phyloP scores from a whole-genome alignment of 1,140 invertebrate genomes.

The Armadillidium nasatum region DNA sequence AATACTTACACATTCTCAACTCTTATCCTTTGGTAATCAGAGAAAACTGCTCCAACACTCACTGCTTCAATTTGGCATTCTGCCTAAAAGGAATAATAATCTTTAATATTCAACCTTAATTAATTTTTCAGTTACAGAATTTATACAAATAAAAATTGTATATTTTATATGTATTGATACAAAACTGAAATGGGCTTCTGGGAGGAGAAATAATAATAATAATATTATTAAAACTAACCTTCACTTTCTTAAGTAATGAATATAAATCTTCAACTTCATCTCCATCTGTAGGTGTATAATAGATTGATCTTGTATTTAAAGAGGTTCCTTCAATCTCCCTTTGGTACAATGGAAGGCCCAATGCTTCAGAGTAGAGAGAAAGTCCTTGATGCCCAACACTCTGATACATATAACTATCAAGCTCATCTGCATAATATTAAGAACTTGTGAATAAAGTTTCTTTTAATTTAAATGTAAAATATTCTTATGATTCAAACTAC shows the following conservation, averaged over 20 bases:
- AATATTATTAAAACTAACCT: conserved; percentile 59
- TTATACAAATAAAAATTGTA: too few species aligned
- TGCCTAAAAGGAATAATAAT: conserved; percentile 58
- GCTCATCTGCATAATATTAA: conserved; percentile 63
- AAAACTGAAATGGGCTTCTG: too few species aligned
- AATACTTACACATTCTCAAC: conserved; percentile 93
- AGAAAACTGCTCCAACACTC: conserved; percentile 92
- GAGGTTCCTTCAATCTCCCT: conserved; percentile 72
- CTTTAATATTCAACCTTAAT: too few species aligned
- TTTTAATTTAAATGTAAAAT: too few species aligned
- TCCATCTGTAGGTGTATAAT: conserved; percentile 73
- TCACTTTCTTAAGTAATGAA: conserved; percentile 73
- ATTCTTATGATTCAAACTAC: too few species aligned
- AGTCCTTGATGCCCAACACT: conserved; percentile 95
- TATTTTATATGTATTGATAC: too few species aligned
- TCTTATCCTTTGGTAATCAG: conserved; percentile 93
- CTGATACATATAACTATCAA: conserved; percentile 99
- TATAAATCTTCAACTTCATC: conserved; percentile 99
- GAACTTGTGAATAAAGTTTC: too few species aligned
- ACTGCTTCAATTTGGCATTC: conserved; percentile 82
- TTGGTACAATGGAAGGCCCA: conserved; percentile 85
- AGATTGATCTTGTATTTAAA: conserved; percentile 62
- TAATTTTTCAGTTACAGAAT: too few species aligned
- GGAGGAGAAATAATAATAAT: too few species aligned
- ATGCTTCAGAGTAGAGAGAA: conserved; percentile 83